Conservation (phyloP, 2,888 invertebrate genomes). For the Ormyrus pomaceus region DNA sequence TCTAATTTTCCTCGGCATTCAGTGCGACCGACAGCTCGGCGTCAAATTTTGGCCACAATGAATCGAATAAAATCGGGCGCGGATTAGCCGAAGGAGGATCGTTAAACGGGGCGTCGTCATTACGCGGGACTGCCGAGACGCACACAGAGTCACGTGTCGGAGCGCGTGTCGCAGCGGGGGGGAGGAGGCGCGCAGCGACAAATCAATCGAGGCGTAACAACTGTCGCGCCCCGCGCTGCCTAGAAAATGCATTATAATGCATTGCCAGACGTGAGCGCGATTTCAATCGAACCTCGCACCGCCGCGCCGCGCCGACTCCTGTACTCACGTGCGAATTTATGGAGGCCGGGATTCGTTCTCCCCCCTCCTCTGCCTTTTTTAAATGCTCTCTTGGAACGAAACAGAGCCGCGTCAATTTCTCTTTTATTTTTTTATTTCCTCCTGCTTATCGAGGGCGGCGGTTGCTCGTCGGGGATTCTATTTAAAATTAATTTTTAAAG, state of each 20-base stretch:
- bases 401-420: no score
- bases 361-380: slow-evolving; percentile 50
- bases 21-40: not conserved
- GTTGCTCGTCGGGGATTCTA: no score
- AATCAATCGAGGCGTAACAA: slow-evolving; percentile 68
- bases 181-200: slow-evolving; percentile 56
- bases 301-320: slow-evolving; percentile 22
- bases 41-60: not conserved
- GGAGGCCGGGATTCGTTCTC: slow-evolving; percentile 55
- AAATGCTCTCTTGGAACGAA: slow-evolving; percentile 60
- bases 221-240: slow-evolving; percentile 61
- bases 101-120: slow-evolving; percentile 18
- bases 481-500: no score
- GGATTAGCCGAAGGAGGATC: slow-evolving; percentile 24
- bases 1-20: slow-evolving; percentile 7
- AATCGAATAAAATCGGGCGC: slow-evolving; percentile 16
- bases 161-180: not conserved
- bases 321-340: slow-evolving; percentile 62
- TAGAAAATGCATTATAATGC: slow-evolving; percentile 68
- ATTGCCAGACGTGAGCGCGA: slow-evolving; percentile 65
- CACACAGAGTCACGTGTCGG: not conserved
- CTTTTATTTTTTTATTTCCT: no score
- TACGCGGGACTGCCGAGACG: no score
- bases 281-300: slow-evolving; percentile 62
- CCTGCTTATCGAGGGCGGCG: no score